These are phyloP conservation scores for Coptodon bakossiorum DNA, from an alignment of 2,113 vertebrate species.

Conservation along the genomic window DNA sequence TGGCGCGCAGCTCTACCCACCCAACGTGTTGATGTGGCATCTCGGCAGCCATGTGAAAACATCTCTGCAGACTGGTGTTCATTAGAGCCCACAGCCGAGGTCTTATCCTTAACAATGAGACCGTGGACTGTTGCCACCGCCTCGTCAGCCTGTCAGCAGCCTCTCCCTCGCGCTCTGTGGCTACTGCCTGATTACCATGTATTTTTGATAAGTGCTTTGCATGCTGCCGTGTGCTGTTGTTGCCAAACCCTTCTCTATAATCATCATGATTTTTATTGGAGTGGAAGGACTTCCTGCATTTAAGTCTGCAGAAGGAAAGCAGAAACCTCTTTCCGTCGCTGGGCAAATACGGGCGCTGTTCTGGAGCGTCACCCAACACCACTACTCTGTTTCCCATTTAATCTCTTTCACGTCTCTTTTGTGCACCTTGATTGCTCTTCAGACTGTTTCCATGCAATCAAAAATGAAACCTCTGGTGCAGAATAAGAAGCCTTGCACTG, in stretches of 20 bases:
- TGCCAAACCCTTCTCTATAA: background rate
- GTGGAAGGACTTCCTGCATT: background rate
- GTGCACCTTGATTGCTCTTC: slow-evolving; percentile 71
- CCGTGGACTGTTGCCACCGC: slow-evolving; percentile 7
- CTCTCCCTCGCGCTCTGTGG: background rate
- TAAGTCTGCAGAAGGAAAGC: background rate
- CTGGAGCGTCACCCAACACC: slow-evolving; percentile 39
- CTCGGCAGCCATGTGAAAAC: slow-evolving; percentile 46
- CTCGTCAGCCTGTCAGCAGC: slow-evolving; percentile 13
- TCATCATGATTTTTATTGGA: background rate
- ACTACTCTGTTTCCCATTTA: slow-evolving; percentile 52
- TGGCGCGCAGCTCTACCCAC: slow-evolving; percentile 35
- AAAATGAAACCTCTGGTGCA: slow-evolving; percentile 57
- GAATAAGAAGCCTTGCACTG: slow-evolving; percentile 21
- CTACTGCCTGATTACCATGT: background rate
- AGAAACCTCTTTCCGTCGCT: background rate
- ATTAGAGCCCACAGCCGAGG: slow-evolving; percentile 23
- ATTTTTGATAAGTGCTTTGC: background rate
- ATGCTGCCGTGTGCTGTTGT: background rate
- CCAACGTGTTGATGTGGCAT: slow-evolving; percentile 54
- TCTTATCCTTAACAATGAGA: slow-evolving; percentile 1
- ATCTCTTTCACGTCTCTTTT: slow-evolving; percentile 65
- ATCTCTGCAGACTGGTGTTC: slow-evolving; percentile 41
- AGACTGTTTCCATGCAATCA: slow-evolving; percentile 64
- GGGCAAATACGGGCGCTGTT: background rate